Evolutionary conservation across 2,113 vertebrate species (phyloP).

Genomic region (Pardalotus punctatus): DNA sequence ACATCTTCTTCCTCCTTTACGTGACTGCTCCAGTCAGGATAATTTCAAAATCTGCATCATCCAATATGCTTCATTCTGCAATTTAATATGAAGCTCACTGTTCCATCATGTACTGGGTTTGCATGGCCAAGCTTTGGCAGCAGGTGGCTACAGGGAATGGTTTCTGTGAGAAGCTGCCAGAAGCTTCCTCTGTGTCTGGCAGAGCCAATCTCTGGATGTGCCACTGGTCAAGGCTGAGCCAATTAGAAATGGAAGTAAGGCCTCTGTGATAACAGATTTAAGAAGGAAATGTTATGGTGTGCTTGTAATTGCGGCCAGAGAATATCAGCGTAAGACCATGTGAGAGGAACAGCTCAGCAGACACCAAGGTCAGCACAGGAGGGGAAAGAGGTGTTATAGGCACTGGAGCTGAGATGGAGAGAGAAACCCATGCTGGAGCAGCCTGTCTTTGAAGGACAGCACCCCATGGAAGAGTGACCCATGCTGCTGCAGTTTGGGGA

Average conservation of each 20-base stretch:
- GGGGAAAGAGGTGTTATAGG: neutral
- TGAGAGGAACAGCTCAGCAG: neutral
- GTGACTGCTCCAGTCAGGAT: neutral
- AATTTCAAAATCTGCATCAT: neutral
- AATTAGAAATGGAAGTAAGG: rapidly evolving
- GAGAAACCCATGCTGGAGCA: neutral
- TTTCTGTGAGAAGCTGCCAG: neutral
- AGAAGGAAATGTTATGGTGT: neutral
- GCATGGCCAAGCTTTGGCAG: neutral
- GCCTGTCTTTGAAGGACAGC: neutral
- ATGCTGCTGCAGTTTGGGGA: neutral
- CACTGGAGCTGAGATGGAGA: neutral
- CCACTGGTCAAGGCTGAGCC: neutral
- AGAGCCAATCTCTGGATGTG: neutral
- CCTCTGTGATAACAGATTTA: neutral
- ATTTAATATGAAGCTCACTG: neutral
- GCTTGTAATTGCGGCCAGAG: neutral
- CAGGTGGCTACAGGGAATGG: too few species aligned
- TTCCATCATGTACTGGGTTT: neutral
- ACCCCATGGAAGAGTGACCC: neutral
- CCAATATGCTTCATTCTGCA: neutral
- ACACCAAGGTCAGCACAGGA: neutral
- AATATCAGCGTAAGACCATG: neutral
- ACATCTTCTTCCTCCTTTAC: neutral
- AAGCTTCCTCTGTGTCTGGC: neutral